phyloP scores from a whole-genome alignment of 2,888 invertebrate genomes.

The Amphiduros pacificus region DNA sequence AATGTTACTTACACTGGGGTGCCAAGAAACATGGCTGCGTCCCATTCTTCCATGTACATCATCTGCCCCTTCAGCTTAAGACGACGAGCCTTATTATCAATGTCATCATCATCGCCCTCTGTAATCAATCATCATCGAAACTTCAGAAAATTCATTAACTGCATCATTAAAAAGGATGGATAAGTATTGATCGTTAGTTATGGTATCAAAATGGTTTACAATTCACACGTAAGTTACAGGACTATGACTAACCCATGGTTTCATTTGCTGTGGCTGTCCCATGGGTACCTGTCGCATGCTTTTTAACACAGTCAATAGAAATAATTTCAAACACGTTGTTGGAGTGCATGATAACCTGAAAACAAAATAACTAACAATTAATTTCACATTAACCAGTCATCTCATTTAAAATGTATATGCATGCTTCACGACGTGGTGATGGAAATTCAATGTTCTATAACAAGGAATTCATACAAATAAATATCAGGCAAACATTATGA shows the following conservation, averaged over 20 bases:
- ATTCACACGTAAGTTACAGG: too few species aligned
- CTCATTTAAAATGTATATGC: too few species aligned
- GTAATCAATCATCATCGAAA: too few species aligned
- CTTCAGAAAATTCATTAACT: too few species aligned
- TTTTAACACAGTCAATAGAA: conserved; percentile 74
- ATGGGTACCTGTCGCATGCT: background rate
- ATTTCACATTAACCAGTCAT: too few species aligned
- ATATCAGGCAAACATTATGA: background rate
- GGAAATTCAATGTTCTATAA: background rate
- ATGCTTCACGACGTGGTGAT: background rate
- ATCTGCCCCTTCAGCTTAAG: conserved; percentile 90
- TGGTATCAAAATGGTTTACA: too few species aligned
- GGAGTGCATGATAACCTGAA: conserved; percentile 86
- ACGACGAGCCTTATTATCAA: conserved; percentile 21
- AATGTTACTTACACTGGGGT: conserved; percentile 74
- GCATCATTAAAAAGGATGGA: too few species aligned
- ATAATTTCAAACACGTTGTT: conserved; percentile 96
- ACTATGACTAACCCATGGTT: background rate
- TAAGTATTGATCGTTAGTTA: too few species aligned
- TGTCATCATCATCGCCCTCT: conserved; percentile 19
- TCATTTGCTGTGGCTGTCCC: background rate
- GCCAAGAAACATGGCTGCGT: conserved; percentile 94
- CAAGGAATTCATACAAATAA: background rate
- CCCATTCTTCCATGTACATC: conserved; percentile 98
- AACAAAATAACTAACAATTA: background rate